Evolutionary conservation across 2,797 vertebrate species (phyloP).

Genomic region (Gymnothorax reevesii): DNA sequence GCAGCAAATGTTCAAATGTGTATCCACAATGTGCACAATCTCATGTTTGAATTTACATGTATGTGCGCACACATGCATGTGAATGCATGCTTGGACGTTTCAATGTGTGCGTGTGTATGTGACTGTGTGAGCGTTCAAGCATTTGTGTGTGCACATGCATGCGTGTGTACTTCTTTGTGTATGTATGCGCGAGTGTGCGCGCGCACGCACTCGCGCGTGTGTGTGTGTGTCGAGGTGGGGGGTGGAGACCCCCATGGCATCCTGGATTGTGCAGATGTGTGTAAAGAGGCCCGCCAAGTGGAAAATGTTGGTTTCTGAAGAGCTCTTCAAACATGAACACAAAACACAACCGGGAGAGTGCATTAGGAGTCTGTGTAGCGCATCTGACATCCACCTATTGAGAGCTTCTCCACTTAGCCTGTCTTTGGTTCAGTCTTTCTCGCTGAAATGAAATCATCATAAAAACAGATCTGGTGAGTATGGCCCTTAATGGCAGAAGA

Average conservation of each 20-base stretch:
- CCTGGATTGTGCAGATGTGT: slow-evolving; percentile 42
- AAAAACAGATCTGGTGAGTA: slow-evolving; percentile 30
- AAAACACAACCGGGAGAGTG: slow-evolving; percentile 46
- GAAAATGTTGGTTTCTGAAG: slow-evolving; percentile 59
- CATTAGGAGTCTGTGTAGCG: slow-evolving; percentile 39
- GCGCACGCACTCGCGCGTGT: slow-evolving; percentile 35
- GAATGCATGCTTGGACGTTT: neutral
- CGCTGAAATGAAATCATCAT: slow-evolving; percentile 34
- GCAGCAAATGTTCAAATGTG: neutral
- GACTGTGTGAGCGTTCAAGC: neutral
- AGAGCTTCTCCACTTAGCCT: slow-evolving; percentile 32
- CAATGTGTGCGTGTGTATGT: neutral
- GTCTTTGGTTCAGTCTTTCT: slow-evolving; percentile 20
- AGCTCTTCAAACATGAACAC: slow-evolving; percentile 51
- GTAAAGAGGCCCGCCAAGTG: slow-evolving; percentile 55
- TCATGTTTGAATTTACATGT: too few species aligned
- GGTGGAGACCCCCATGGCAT: neutral
- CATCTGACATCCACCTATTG: slow-evolving; percentile 49
- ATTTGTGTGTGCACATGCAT: neutral
- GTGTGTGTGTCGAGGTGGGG: slow-evolving; percentile 19
- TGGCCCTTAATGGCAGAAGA: slow-evolving; percentile 28
- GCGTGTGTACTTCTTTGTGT: slow-evolving; percentile 4
- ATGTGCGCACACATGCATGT: neutral
- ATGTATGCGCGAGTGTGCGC: slow-evolving; percentile 13
- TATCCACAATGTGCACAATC: neutral